These are phyloP conservation scores for Trichosurus vulpecula DNA, from an alignment of 2,797 vertebrate genomes.

Conservation along the genomic window DNA sequence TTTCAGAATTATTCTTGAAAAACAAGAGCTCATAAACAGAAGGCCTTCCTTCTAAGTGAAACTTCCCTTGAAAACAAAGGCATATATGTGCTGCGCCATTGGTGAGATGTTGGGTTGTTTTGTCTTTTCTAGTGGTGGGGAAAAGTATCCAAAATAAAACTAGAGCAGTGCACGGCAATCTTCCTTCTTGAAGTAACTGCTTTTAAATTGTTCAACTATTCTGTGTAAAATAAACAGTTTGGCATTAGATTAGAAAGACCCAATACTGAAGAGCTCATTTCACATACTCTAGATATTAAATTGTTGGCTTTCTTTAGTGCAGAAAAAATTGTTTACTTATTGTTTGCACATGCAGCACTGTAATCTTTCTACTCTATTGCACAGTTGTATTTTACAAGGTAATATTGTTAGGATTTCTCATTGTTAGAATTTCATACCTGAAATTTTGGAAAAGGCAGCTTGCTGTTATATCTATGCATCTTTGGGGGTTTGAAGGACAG, in stretches of 20 bases:
- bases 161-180: neutral
- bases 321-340: constrained; percentile 9
- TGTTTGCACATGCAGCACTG: neutral
- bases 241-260: neutral
- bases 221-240: neutral
- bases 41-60: neutral
- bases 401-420: constrained; percentile 78
- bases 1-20: neutral
- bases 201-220: neutral
- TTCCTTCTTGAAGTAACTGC: neutral
- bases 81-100: neutral
- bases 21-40: neutral
- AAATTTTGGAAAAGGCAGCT: constrained; percentile 86
- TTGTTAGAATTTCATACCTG: constrained; percentile 73
- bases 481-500: constrained; percentile 82
- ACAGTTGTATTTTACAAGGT: constrained; percentile 56
- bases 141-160: neutral
- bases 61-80: neutral
- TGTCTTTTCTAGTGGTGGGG: neutral
- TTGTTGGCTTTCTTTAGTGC: neutral
- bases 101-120: neutral
- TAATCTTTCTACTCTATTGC: constrained; percentile 57
- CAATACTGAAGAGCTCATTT: neutral
- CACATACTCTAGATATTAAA: neutral
- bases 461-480: constrained; percentile 89